Conservation (phyloP, 2,113 vertebrate genomes). For the Ceuthmochares aereus region DNA sequence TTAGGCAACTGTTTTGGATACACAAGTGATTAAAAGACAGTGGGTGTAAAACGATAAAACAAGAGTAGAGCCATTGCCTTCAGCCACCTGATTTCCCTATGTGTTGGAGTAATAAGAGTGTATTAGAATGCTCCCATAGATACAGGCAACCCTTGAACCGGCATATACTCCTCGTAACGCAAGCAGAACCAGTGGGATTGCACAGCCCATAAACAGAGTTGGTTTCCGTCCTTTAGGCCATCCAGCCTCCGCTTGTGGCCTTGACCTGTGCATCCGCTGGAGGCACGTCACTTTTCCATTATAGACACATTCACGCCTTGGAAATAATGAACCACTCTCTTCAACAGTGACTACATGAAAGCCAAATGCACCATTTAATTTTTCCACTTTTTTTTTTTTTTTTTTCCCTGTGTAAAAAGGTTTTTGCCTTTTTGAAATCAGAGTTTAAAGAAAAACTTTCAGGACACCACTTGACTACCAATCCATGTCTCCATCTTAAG, state of each 20-base stretch:
- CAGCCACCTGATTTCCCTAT: background rate
- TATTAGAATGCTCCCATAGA: background rate
- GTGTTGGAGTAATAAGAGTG: background rate
- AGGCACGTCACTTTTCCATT: background rate
- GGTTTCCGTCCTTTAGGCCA: background rate
- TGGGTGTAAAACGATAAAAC: background rate
- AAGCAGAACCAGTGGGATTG: background rate
- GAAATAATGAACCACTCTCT: background rate
- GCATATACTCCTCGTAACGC: background rate
- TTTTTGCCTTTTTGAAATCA: background rate
- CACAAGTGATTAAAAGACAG: constrained; percentile 12
- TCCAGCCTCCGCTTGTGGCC: background rate
- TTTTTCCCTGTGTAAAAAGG: background rate
- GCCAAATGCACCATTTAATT: background rate
- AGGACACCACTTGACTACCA: background rate
- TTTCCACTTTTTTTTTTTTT: background rate
- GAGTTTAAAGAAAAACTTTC: background rate
- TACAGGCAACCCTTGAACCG: background rate
- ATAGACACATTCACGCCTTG: background rate
- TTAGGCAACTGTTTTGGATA: constrained; percentile 15
- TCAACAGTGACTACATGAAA: background rate
- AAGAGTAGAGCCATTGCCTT: background rate
- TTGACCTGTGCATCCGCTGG: background rate
- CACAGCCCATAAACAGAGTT: background rate
- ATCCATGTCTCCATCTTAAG: background rate